Evolutionary conservation across 2,888 invertebrate genomes (phyloP), one percentile per base, ranked within the genome.

Genomic region (Odontocolon sp.): DNA sequence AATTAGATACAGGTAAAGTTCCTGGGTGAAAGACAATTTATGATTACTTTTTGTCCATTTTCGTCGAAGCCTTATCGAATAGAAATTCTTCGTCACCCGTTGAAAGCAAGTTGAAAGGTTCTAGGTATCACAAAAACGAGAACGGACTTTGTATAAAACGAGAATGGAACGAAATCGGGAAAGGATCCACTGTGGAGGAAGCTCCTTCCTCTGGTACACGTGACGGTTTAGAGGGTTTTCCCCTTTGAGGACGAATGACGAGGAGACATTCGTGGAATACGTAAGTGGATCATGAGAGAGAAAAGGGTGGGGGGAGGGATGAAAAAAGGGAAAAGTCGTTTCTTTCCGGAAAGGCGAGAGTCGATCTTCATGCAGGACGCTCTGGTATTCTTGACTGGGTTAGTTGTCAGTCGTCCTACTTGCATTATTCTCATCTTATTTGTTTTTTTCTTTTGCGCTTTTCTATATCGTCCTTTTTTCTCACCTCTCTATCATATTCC

Each of bases 221-320:
- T 45, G 47, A 66, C 14, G 64, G 38, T 66, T 66, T 52, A 28
- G 38, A 38, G 36, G n/a, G 14, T 23, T 23, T 11, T 18, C 8
- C 21, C 6, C 33, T 33, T 26, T 16, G 16, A 26, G 26, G 28
- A 8, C 28, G 57, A 47, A 21, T 9, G 52, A 16, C 14, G 50
- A 28, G 23, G 38, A 38, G 52, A 59, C 69, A 40, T 40, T 40
- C 14, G 61, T 59, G 52, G 69, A 69, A 69, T 69, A 61, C 61
- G 23, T 38, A 61, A 69, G 59, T 52, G 18, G 40, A 28, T 50
- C 40, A 5, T 4, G 59, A 50, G 40, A 69, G 23, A 52, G 28
- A 59, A n/a, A 40, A 11, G 9, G 50, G 9, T 11, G 23, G 18
- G 28, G 11, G 18, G 23, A 16, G 11, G 3, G 50, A 14, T 11